phyloP scores from a whole-genome alignment of 2,113 vertebrate genomes.

The Leptobrachium leishanense region DNA sequence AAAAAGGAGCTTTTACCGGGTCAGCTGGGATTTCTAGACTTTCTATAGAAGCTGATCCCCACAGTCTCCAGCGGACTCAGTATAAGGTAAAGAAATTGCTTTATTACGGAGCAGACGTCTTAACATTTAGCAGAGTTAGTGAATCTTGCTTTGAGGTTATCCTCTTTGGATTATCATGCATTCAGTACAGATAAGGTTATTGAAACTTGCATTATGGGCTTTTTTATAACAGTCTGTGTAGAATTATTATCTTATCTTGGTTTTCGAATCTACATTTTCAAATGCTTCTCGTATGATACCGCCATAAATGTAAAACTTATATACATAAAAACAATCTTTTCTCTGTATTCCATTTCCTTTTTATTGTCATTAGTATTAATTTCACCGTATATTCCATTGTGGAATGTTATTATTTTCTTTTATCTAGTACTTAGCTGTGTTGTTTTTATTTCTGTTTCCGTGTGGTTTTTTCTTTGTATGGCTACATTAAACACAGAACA shows the following conservation, averaged over 20 bases:
- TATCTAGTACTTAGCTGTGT: background rate
- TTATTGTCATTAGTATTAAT: conserved; percentile 2
- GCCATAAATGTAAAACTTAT: background rate
- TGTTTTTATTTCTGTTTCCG: background rate
- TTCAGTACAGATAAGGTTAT: background rate
- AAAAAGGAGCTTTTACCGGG: no score
- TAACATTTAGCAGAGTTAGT: background rate
- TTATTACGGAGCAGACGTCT: background rate
- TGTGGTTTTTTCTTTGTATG: background rate
- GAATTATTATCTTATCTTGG: background rate
- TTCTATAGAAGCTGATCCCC: background rate
- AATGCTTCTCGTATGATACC: background rate
- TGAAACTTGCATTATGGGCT: background rate
- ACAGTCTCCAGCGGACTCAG: background rate
- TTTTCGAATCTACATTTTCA: background rate
- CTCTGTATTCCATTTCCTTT: background rate
- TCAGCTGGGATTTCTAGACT: no score
- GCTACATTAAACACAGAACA: background rate
- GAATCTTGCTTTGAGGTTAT: background rate
- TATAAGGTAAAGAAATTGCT: background rate
- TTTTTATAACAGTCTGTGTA: background rate
- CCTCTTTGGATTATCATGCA: background rate
- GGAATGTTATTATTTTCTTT: background rate
- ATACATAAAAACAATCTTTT: background rate
- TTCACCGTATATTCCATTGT: background rate